Evolutionary conservation across 1,140 invertebrate genomes (phyloP).

Genomic region (Hyles euphorbiae): DNA sequence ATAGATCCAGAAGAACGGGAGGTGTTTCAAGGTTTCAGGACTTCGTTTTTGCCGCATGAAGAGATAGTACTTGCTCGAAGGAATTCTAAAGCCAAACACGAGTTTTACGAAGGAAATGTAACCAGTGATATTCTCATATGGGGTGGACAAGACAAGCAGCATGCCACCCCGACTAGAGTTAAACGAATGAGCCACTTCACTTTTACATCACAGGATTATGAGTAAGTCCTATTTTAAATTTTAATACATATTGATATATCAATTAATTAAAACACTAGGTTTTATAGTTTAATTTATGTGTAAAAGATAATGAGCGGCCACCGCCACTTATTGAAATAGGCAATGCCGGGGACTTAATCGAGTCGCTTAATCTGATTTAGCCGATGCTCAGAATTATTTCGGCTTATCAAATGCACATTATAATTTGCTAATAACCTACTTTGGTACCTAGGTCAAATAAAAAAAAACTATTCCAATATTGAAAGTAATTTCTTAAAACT

Average conservation of each 20-base stretch:
- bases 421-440: too few species aligned
- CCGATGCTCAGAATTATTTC: too few species aligned
- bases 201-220: slow-evolving; percentile 43
- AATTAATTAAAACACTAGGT: too few species aligned
- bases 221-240: slow-evolving; percentile 32
- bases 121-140: slow-evolving; percentile 46
- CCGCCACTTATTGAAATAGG: too few species aligned
- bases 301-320: too few species aligned
- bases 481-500: too few species aligned
- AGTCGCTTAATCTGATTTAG: too few species aligned
- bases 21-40: slow-evolving; percentile 61
- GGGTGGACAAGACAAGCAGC: slow-evolving; percentile 23
- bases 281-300: background rate
- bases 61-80: slow-evolving; percentile 43
- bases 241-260: too few species aligned
- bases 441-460: too few species aligned
- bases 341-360: too few species aligned
- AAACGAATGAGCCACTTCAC: slow-evolving; percentile 51
- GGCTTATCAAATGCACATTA: too few species aligned
- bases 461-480: too few species aligned
- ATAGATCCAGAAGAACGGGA: slow-evolving; percentile 62
- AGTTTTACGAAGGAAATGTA: slow-evolving; percentile 37
- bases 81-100: slow-evolving; percentile 22
- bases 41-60: slow-evolving; percentile 57
- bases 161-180: slow-evolving; percentile 31